Percentiles rank a stretch among this genome's conserved stretches.
Evolutionary conservation across 1,140 invertebrate species (phyloP).

Genomic region (Cydia strobilella): DNA sequence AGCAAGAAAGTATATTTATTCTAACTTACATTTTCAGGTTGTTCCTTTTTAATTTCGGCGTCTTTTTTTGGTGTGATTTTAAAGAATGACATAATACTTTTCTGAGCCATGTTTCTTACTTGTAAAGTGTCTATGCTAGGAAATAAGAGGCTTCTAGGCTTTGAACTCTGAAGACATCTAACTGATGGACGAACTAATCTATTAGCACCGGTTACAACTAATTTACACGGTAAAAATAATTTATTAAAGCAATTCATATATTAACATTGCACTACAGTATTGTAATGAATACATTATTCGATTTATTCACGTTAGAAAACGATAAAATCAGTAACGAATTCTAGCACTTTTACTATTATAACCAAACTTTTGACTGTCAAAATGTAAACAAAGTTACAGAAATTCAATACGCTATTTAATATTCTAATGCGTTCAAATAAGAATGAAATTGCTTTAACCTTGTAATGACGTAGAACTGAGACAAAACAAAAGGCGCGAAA

Average conservation of each 20-base stretch:
- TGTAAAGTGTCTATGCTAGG: neutral
- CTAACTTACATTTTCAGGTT: conserved; percentile 28
- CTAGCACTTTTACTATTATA: neutral
- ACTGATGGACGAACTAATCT: neutral
- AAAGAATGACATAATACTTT: conserved; percentile 71
- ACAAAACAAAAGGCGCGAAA: conserved; percentile 12
- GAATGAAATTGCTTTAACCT: neutral
- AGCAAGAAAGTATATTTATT: neutral
- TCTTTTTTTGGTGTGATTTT: conserved; percentile 60
- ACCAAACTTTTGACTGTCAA: conserved; percentile 11
- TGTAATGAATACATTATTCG: conserved; percentile 34
- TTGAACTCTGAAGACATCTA: neutral
- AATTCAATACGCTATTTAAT: neutral
- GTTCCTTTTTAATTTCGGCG: conserved; percentile 39
- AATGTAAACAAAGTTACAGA: neutral
- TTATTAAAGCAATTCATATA: conserved; percentile 39
- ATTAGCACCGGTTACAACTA: conserved; percentile 30
- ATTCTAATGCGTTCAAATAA: neutral
- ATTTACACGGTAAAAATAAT: conserved; percentile 36
- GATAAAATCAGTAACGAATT: neutral
- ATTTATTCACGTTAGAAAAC: conserved; percentile 2
- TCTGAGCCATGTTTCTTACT: conserved; percentile 62
- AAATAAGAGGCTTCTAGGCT: neutral
- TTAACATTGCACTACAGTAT: conserved; percentile 12
- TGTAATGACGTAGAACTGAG: neutral